phyloP scores from a whole-genome alignment of 2,113 vertebrate genomes.

The Colossoma macropomum region DNA sequence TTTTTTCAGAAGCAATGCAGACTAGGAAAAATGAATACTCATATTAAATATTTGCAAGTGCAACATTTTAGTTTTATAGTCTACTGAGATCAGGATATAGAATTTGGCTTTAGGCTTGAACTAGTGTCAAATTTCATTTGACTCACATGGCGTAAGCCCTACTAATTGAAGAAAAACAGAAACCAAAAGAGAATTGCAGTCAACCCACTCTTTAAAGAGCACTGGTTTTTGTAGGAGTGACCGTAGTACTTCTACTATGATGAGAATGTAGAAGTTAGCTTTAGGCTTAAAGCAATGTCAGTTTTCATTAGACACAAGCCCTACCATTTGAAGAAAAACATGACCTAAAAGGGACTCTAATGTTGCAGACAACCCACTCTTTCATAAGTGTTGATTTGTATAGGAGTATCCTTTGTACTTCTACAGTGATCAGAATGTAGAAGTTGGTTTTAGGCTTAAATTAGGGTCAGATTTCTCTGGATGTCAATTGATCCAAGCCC shows the following conservation, averaged over 20 bases:
- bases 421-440: neutral
- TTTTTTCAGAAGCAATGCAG: no score
- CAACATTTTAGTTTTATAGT: no score
- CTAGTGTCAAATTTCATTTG: neutral
- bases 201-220: neutral
- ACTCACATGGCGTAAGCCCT: neutral
- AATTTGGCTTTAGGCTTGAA: neutral
- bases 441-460: slow-evolving; percentile 11
- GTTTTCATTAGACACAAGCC: neutral
- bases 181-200: neutral
- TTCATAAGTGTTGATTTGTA: neutral
- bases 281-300: neutral
- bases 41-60: no score
- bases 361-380: neutral
- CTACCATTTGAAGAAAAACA: neutral
- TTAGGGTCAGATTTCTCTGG: no score
- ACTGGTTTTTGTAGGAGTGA: neutral
- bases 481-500: no score
- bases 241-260: neutral
- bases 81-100: neutral
- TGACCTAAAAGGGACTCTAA: neutral
- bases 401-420: neutral
- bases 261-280: neutral
- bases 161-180: neutral
- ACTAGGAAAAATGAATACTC: no score